A percentile compares a stretch with the other conserved stretches of the same genome.
phyloP scores from a whole-genome alignment of 30 jellyfish, hydroid and myxozoan species.

The Turritopsis dohrnii region DNA sequence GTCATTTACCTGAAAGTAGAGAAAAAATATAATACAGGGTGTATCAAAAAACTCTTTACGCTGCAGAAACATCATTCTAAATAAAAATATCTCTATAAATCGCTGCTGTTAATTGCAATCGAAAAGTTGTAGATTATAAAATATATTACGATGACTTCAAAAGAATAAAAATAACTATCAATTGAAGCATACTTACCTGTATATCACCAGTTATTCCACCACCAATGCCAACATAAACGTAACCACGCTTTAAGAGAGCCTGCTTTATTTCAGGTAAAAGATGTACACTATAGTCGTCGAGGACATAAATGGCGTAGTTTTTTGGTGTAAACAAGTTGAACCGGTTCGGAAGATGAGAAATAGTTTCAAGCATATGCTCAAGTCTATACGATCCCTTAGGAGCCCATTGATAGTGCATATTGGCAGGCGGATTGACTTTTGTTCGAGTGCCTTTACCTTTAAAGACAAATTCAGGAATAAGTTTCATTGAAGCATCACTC shows the following conservation, averaged over 20 bases:
- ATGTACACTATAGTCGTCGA: slow-evolving; percentile 60
- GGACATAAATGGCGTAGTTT: slow-evolving; percentile 51
- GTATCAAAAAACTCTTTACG: too few species aligned
- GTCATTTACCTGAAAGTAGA: too few species aligned
- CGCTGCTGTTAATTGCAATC: too few species aligned
- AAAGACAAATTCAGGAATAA: slow-evolving; percentile 38
- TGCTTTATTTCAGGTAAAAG: slow-evolving; percentile 54
- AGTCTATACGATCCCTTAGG: slow-evolving; percentile 53
- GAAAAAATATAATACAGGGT: too few species aligned
- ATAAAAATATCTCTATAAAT: too few species aligned
- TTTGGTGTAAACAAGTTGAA: slow-evolving; percentile 41
- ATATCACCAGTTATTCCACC: slow-evolving; percentile 69
- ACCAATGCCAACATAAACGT: slow-evolving; percentile 55
- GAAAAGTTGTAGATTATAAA: too few species aligned
- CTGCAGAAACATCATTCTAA: too few species aligned
- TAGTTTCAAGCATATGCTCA: slow-evolving; percentile 35
- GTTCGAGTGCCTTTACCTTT: slow-evolving; percentile 45
- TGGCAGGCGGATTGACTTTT: slow-evolving; percentile 28
- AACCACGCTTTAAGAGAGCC: slow-evolving; percentile 46
- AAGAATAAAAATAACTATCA: too few species aligned
- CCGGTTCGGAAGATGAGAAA: slow-evolving; percentile 45
- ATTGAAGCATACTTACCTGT: too few species aligned
- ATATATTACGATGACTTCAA: too few species aligned
- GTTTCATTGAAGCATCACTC: slow-evolving; percentile 20
- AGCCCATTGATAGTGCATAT: slow-evolving; percentile 38